phyloP scores from a whole-genome alignment of 1,140 invertebrate genomes.

The Prorops nasuta region DNA sequence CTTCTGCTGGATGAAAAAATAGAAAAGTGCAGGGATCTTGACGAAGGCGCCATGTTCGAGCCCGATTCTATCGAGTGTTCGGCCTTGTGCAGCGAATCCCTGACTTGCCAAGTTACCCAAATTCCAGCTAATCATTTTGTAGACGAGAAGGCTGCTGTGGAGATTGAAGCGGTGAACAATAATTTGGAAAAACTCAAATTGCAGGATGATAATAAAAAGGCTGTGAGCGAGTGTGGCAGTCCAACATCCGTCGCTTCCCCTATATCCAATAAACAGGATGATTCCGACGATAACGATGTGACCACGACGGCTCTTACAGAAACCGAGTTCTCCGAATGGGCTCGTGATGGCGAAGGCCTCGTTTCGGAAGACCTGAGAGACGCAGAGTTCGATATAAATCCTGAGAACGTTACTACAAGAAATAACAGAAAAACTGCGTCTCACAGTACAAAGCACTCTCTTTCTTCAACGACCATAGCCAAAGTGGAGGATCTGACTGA shows the following conservation, averaged over 20 bases:
- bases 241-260: slow-evolving; percentile 47
- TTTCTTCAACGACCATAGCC: slow-evolving; percentile 29
- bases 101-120: slow-evolving; percentile 1
- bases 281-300: slow-evolving; percentile 60
- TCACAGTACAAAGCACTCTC: slow-evolving; percentile 26
- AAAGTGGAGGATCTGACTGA: slow-evolving; percentile 46
- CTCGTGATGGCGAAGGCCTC: slow-evolving; percentile 65
- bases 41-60: slow-evolving; percentile 41
- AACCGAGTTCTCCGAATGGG: slow-evolving; percentile 84
- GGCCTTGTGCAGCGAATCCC: slow-evolving; percentile 3
- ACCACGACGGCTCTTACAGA: slow-evolving; percentile 73
- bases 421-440: slow-evolving; percentile 52
- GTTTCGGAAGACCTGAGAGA: slow-evolving; percentile 73
- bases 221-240: slow-evolving; percentile 53
- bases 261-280: slow-evolving; percentile 49
- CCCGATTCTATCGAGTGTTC: slow-evolving; percentile 51
- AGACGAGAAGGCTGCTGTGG: background rate
- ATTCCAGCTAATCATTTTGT: too few relatives aligned
- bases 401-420: slow-evolving; percentile 54
- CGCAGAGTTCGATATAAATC: slow-evolving; percentile 62
- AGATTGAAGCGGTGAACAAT: slow-evolving; percentile 40
- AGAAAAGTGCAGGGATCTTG: slow-evolving; percentile 33
- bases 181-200: slow-evolving; percentile 41
- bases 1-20: slow-evolving; percentile 44
- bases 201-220: slow-evolving; percentile 37